These are phyloP conservation scores for Synergus umbraculus DNA, from an alignment of 2,888 invertebrate genomes.

Conservation along the genomic window DNA sequence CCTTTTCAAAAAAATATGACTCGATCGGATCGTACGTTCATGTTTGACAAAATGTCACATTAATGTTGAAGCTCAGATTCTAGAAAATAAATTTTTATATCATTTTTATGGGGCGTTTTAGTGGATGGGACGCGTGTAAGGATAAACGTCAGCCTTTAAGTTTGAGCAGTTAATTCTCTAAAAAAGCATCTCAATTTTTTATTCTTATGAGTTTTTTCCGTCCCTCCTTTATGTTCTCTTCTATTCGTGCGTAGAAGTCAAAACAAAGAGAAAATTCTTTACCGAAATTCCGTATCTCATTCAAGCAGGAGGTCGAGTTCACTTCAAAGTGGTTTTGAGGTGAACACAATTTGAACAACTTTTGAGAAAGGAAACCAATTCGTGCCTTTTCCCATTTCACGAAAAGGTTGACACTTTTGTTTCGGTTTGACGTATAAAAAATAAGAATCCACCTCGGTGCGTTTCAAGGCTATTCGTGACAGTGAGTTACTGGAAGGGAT, in stretches of 20 bases:
- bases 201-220: not conserved
- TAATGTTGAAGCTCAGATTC: not conserved
- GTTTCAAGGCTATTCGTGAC: slow-evolving; percentile 34
- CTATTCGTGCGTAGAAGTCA: no score
- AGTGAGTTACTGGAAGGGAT: slow-evolving; percentile 18
- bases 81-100: slow-evolving; percentile 24
- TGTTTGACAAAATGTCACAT: slow-evolving; percentile 10
- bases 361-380: slow-evolving; percentile 6
- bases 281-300: not conserved
- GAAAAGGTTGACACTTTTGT: slow-evolving; percentile 31
- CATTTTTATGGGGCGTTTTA: slow-evolving; percentile 18
- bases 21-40: not conserved
- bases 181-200: not conserved
- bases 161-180: not conserved
- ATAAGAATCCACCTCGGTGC: slow-evolving; percentile 20
- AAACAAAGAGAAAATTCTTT: no score
- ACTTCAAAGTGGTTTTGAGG: not conserved
- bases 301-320: not conserved
- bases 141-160: slow-evolving; percentile 12
- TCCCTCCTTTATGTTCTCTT: not conserved
- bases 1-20: not conserved
- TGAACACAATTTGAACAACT: no score
- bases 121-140: not conserved
- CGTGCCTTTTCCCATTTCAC: slow-evolving; percentile 25
- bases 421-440: not conserved